Evolutionary conservation across 2,797 vertebrate genomes (phyloP).

Genomic region (Chrosomus eos): DNA sequence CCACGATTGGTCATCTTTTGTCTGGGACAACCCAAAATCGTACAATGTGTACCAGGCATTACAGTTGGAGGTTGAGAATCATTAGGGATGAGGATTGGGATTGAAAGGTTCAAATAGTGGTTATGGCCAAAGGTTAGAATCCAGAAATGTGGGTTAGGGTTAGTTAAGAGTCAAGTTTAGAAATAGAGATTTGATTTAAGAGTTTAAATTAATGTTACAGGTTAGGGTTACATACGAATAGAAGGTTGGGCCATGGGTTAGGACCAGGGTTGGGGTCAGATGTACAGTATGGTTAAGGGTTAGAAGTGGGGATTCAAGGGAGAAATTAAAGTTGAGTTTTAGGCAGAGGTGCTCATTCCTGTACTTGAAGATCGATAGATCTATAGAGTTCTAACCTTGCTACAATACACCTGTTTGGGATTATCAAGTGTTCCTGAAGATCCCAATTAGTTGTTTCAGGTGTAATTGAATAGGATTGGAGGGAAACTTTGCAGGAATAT

Average conservation of each 20-base stretch:
- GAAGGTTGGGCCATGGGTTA: not conserved
- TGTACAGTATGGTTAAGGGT: not conserved
- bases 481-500: not conserved
- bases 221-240: not conserved
- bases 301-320: not conserved
- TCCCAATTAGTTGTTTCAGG: not conserved
- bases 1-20: not conserved
- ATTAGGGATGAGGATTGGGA: not conserved
- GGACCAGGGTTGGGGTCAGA: not conserved
- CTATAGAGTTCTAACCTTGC: not conserved
- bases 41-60: not conserved
- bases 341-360: not conserved
- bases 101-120: not conserved
- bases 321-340: not conserved
- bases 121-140: not conserved
- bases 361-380: not conserved
- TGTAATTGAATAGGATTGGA: not conserved
- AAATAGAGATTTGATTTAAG: not conserved
- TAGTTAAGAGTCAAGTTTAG: not conserved
- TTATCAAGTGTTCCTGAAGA: not conserved
- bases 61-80: not conserved
- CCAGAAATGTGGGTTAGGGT: not conserved
- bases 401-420: not conserved
- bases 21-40: not conserved
- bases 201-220: not conserved